Evolutionary conservation across 2,797 vertebrate species (phyloP).

Genomic region (Macropus fuliginosus): DNA sequence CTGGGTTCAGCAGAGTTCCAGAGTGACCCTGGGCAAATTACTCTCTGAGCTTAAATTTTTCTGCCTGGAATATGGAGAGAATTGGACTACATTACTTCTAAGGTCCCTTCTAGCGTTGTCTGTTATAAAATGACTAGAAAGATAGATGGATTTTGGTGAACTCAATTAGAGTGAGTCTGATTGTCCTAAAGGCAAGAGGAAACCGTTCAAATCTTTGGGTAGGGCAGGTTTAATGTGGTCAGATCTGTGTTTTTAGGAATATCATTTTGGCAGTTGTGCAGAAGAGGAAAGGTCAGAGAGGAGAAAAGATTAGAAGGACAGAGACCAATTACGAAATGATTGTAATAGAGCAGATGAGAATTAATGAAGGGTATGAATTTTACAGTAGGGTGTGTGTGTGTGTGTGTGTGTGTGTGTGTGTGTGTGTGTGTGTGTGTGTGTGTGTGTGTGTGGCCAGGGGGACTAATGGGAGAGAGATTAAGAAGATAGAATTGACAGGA

Average conservation of each 20-base stretch:
- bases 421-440: too few species aligned
- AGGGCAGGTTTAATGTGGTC: not conserved
- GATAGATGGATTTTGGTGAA: not conserved
- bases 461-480: not conserved
- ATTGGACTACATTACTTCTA: not conserved
- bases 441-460: not conserved
- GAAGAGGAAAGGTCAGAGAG: not conserved
- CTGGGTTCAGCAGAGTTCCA: not conserved
- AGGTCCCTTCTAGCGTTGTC: not conserved
- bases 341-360: not conserved
- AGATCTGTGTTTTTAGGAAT: not conserved
- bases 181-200: not conserved
- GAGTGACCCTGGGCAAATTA: not conserved
- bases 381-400: not conserved
- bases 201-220: not conserved
- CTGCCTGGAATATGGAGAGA: not conserved
- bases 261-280: not conserved
- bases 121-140: not conserved
- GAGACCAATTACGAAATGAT: not conserved
- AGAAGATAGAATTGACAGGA: not conserved
- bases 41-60: not conserved
- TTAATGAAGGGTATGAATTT: not conserved
- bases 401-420: too few species aligned
- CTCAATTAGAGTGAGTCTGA: not conserved
- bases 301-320: not conserved